A percentile compares a stretch with the other conserved stretches of the same genome.
These are phyloP conservation scores for Myotis myotis DNA, from an alignment of 2,797 vertebrate species.

Conservation along the genomic window DNA sequence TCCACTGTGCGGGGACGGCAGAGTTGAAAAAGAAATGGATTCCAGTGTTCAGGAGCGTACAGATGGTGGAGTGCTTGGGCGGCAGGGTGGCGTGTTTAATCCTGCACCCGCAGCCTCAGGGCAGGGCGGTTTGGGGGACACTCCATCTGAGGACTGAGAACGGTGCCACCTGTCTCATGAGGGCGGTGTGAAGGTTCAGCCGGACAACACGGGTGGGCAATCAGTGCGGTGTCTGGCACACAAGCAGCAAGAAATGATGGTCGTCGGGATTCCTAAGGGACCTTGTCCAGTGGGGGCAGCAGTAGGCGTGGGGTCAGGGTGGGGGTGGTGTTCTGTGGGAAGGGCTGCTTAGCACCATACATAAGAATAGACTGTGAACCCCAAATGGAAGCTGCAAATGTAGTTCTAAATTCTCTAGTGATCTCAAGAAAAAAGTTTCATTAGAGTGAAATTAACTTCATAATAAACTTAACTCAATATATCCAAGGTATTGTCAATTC, in stretches of 20 bases:
- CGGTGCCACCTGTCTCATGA: no score
- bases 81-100: background rate
- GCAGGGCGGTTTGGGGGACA: background rate
- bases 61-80: accelerated
- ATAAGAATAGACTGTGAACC: background rate
- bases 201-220: background rate
- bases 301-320: background rate
- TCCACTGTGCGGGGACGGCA: accelerated
- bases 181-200: background rate
- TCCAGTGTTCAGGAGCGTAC: no score
- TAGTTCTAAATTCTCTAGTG: background rate
- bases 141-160: background rate
- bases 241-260: no score
- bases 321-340: accelerated
- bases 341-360: no score
- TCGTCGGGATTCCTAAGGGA: background rate
- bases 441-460: background rate
- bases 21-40: background rate
- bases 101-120: accelerated
- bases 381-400: background rate
- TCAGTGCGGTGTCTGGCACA: background rate
- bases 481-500: background rate
- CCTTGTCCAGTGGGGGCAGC: background rate
- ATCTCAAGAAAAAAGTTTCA: background rate
- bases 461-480: background rate